These are phyloP conservation scores for Lissonota sp. DNA, from an alignment of 2,888 invertebrate species.

Conservation along the genomic window DNA sequence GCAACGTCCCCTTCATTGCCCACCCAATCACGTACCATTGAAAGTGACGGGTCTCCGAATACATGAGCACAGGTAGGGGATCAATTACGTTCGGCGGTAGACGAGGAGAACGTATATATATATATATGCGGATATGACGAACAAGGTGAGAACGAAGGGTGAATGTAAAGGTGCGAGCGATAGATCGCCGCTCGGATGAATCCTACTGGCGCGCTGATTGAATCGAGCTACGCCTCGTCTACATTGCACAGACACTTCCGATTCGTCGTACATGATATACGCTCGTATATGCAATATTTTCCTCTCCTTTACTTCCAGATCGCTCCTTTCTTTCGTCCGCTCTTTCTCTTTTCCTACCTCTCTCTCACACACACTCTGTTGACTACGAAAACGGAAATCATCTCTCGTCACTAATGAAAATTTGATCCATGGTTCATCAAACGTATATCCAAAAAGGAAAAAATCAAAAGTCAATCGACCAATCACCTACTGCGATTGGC, in stretches of 20 bases:
- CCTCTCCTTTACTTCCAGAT: neutral
- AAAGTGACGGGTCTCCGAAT: conserved; percentile 75
- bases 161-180: conserved; percentile 47
- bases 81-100: conserved; percentile 73
- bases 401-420: neutral
- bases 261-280: conserved; percentile 27
- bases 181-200: conserved; percentile 53
- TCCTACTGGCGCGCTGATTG: conserved; percentile 45
- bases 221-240: conserved; percentile 57
- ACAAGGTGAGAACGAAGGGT: conserved; percentile 55
- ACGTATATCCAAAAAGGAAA: neutral
- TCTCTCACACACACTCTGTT: neutral
- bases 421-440: neutral
- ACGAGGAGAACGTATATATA: conserved; percentile 1
- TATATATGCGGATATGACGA: conserved; percentile 1
- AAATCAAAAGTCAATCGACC: neutral
- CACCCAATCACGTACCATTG: conserved; percentile 79
- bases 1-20: conserved; percentile 74
- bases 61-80: conserved; percentile 70
- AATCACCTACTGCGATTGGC: no score
- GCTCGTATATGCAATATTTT: neutral
- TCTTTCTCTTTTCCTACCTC: no score
- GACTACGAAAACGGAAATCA: neutral
- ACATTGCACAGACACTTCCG: conserved; percentile 46
- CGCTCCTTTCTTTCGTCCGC: neutral